Conservation (phyloP, 2,113 vertebrate genomes). For the Trogon surrucura region DNA sequence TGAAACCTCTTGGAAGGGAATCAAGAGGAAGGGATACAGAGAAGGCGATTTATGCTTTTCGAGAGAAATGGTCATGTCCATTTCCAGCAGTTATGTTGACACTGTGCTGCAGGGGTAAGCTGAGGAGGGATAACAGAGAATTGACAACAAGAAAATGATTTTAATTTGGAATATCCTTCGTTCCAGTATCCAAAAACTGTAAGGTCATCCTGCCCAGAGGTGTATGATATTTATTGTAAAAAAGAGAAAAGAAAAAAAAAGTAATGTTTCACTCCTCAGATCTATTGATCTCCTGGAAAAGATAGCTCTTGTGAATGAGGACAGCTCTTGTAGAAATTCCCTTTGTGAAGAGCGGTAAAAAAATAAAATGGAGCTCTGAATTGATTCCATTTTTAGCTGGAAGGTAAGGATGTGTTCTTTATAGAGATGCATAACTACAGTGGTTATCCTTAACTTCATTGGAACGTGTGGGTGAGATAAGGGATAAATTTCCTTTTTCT, state of each 20-base stretch:
- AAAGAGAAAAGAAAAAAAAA: neutral
- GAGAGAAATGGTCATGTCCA: neutral
- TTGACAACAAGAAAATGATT: neutral
- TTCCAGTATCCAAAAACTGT: neutral
- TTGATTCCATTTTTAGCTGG: neutral
- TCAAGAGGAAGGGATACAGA: neutral
- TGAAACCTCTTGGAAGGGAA: neutral
- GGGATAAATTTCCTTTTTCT: neutral
- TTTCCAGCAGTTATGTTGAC: neutral
- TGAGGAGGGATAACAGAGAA: neutral
- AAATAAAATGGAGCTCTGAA: neutral
- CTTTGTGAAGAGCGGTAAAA: neutral
- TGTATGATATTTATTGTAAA: neutral
- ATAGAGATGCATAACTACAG: fast-evolving
- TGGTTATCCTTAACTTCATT: neutral
- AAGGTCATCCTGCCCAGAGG: neutral
- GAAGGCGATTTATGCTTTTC: neutral
- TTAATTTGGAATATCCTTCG: neutral
- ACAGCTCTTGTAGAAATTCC: neutral
- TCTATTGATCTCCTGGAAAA: neutral
- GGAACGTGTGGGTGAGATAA: neutral
- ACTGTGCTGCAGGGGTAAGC: neutral
- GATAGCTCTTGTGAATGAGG: neutral
- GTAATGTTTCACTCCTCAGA: neutral
- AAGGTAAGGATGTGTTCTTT: neutral